A percentile compares a stretch with the other conserved stretches of the same genome.
These are phyloP conservation scores for Trogon melanurus DNA, from an alignment of 2,113 vertebrate species.

Conservation along the genomic window DNA sequence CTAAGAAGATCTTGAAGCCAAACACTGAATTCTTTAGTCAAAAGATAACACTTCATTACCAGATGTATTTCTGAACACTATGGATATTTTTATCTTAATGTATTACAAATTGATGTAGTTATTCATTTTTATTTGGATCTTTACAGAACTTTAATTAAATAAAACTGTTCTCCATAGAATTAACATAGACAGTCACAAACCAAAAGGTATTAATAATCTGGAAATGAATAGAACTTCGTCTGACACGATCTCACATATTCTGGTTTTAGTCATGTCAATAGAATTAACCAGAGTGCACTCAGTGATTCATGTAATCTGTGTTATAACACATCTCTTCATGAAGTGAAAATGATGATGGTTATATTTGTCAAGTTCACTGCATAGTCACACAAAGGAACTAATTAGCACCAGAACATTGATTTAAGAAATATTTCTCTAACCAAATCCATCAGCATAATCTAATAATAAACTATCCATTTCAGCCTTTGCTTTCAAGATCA, in stretches of 20 bases:
- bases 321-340: neutral
- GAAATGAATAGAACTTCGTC: neutral
- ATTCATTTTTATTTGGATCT: neutral
- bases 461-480: neutral
- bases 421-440: neutral
- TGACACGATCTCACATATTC: neutral
- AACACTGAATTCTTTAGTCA: conserved; percentile 1
- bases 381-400: neutral
- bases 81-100: neutral
- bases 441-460: neutral
- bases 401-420: neutral
- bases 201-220: conserved; percentile 2
- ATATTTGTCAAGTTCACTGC: neutral
- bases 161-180: neutral
- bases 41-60: neutral
- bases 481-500: neutral
- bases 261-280: neutral
- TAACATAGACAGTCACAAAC: neutral
- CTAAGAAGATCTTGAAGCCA: conserved; percentile 5
- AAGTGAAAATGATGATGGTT: neutral
- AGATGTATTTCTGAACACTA: neutral
- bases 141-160: neutral
- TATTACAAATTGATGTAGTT: neutral
- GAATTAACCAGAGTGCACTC: neutral
- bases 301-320: neutral